These are phyloP conservation scores for Napeogenes inachia DNA, from an alignment of 2,888 invertebrate species.

Conservation along the genomic window DNA sequence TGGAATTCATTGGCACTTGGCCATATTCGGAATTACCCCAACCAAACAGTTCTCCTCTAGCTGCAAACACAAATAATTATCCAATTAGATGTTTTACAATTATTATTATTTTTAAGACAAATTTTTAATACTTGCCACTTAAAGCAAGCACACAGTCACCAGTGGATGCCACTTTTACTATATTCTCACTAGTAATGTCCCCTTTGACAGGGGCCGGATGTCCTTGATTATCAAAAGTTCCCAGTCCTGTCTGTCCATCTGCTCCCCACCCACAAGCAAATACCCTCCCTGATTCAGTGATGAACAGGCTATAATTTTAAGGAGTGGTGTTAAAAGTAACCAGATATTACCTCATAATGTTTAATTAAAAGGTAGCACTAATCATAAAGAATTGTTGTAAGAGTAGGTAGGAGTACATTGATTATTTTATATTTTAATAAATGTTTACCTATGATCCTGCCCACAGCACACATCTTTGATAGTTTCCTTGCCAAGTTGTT, in stretches of 20 bases:
- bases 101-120: no score
- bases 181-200: conserved; percentile 88
- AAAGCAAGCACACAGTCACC: conserved; percentile 94
- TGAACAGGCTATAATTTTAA: conserved; percentile 79
- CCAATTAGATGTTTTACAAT: no score
- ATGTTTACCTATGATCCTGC: conserved; percentile 89
- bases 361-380: no score
- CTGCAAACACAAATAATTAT: conserved; percentile 52
- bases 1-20: conserved; percentile 80
- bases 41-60: conserved; percentile 94
- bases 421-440: background rate
- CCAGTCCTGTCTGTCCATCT: conserved; percentile 95
- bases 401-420: background rate
- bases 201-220: conserved; percentile 82
- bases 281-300: conserved; percentile 88
- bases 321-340: background rate
- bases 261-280: conserved; percentile 95
- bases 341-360: background rate
- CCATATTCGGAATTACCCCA: conserved; percentile 98
- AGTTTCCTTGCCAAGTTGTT: conserved; percentile 77
- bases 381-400: background rate
- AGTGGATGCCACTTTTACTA: conserved; percentile 86
- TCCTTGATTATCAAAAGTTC: conserved; percentile 80
- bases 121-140: conserved; percentile 76
- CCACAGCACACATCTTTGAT: conserved; percentile 88